A percentile compares a stretch with the other conserved stretches of the same genome.
These are phyloP conservation scores for Dendroctonus ponderosae DNA, from an alignment of 1,140 invertebrate species.

Conservation along the genomic window DNA sequence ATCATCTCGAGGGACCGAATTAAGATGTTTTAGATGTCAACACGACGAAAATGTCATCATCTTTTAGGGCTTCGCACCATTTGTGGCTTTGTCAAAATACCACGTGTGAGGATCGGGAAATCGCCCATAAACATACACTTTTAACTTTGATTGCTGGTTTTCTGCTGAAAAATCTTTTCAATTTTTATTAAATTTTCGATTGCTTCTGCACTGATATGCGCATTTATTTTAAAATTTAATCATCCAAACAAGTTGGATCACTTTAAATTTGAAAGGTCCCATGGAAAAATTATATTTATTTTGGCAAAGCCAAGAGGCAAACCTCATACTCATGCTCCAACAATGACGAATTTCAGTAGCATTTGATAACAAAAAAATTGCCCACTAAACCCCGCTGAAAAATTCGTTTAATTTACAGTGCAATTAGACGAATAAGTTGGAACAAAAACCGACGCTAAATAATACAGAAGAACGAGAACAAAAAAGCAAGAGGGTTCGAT, in stretches of 20 bases:
- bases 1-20: conserved; percentile 12
- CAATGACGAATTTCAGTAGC: not conserved
- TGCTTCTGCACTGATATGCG: no score
- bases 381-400: no score
- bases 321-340: no score
- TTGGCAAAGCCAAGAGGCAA: no score
- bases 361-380: not conserved
- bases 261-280: no score
- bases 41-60: conserved; percentile 1
- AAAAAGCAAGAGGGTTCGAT: conserved; percentile 19
- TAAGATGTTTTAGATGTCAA: conserved; percentile 21
- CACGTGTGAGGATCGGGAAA: not conserved
- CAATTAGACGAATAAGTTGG: conserved; percentile 3
- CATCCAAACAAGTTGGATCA: no score
- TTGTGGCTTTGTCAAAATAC: conserved; percentile 14
- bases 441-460: conserved; percentile 2
- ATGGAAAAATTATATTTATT: no score
- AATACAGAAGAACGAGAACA: conserved; percentile 6
- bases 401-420: conserved; percentile 4
- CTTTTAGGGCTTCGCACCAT: conserved; percentile 1
- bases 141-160: no score
- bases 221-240: no score
- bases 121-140: no score
- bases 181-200: no score
- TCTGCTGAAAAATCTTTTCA: no score